phyloP scores from a whole-genome alignment of 2,888 invertebrate genomes.

The Leptogaster cylindrica region DNA sequence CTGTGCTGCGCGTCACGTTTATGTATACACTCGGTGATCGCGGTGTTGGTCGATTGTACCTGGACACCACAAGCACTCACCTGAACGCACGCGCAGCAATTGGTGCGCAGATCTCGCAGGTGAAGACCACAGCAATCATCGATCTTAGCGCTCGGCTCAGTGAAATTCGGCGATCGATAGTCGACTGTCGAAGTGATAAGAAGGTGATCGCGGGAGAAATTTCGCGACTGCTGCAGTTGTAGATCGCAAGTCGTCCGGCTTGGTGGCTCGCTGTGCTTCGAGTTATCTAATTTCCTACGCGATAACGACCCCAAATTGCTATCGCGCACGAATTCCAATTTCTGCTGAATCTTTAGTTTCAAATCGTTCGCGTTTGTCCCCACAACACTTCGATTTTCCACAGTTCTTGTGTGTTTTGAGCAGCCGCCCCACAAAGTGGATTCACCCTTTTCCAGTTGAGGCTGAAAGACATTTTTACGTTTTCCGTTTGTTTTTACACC shows the following conservation, averaged over 20 bases:
- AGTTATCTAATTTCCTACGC: constrained; percentile 29
- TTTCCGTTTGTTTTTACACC: too few relatives aligned
- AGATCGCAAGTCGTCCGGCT: too few relatives aligned
- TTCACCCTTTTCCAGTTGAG: too few relatives aligned
- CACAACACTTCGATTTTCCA: neutral
- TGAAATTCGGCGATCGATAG: neutral
- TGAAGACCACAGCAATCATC: neutral
- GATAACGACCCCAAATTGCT: constrained; percentile 16
- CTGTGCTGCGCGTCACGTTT: too few relatives aligned
- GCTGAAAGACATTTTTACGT: too few relatives aligned
- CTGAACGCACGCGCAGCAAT: too few relatives aligned
- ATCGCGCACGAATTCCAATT: constrained; percentile 17
- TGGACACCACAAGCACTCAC: too few relatives aligned
- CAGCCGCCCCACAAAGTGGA: neutral
- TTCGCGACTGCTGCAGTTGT: neutral
- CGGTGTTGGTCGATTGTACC: too few relatives aligned
- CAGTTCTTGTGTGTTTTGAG: neutral
- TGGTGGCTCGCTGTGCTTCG: neutral
- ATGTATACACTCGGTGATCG: too few relatives aligned
- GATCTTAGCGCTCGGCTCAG: neutral
- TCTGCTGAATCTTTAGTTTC: constrained; percentile 35
- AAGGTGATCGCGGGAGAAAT: neutral
- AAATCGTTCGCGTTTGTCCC: constrained; percentile 19
- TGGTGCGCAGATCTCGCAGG: neutral
- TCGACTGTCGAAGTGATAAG: neutral